Percentiles rank a stretch among this genome's conserved stretches.
Evolutionary conservation across 2,888 invertebrate species (phyloP).

Genomic region (Pandemis cinnamomeana): DNA sequence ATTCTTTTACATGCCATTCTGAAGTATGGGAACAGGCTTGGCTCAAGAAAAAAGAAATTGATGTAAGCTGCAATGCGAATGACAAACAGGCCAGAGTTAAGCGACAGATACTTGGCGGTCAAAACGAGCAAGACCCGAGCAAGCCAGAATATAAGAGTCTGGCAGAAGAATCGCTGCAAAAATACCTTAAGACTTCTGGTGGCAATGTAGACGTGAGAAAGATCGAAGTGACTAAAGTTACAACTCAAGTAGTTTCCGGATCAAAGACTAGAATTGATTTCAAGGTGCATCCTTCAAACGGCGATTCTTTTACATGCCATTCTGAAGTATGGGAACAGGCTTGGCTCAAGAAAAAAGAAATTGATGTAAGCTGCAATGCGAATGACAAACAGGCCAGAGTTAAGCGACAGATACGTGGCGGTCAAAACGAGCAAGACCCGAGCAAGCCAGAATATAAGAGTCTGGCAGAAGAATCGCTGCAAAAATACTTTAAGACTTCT

Average conservation of each 20-base stretch:
- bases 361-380: conserved; percentile 49
- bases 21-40: conserved; percentile 76
- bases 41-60: conserved; percentile 54
- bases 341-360: conserved; percentile 48
- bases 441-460: conserved; percentile 46
- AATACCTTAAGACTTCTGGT: conserved; percentile 48
- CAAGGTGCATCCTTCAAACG: conserved; percentile 49
- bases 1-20: conserved; percentile 48
- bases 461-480: conserved; percentile 49
- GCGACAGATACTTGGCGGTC: conserved; percentile 38
- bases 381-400: conserved; percentile 39
- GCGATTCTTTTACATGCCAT: conserved; percentile 38
- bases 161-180: conserved; percentile 51
- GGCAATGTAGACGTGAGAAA: conserved; percentile 43
- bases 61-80: conserved; percentile 21
- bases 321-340: conserved; percentile 42
- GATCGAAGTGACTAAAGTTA: conserved; percentile 61
- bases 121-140: conserved; percentile 30
- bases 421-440: conserved; percentile 43
- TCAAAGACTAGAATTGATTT: conserved; percentile 61
- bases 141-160: conserved; percentile 49
- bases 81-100: not conserved
- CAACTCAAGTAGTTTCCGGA: conserved; percentile 73
- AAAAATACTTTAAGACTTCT: conserved; percentile 45
- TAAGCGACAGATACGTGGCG: conserved; percentile 43